Conservation (phyloP, 2,888 invertebrate genomes). For the Sarcophaga rosellei region DNA sequence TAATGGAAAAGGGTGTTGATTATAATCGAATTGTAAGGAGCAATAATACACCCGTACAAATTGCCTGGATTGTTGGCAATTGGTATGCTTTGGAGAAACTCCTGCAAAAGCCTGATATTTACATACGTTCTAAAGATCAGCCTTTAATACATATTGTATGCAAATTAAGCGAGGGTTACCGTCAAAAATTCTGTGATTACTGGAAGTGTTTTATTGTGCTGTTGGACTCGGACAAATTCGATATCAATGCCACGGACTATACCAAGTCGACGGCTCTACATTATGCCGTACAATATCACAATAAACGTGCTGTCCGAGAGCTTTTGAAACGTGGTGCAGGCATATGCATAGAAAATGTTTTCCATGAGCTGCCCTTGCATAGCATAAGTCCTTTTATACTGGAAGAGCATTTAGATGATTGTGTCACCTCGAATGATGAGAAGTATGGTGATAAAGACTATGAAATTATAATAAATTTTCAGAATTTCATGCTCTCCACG, state of each 20-base stretch:
- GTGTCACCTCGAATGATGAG: conserved; percentile 86
- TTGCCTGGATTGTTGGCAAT: conserved; percentile 85
- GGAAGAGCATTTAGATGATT: conserved; percentile 87
- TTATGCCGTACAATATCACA: conserved; percentile 88
- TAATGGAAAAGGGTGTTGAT: conserved; percentile 83
- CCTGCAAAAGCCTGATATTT: conserved; percentile 82
- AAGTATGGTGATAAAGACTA: conserved; percentile 86
- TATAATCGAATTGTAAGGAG: conserved; percentile 77
- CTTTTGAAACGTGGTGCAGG: conserved; percentile 88
- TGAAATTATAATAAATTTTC: conserved; percentile 88
- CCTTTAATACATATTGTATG: conserved; percentile 84
- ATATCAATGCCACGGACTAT: conserved; percentile 84
- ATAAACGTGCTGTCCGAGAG: conserved; percentile 84
- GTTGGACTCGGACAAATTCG: conserved; percentile 83
- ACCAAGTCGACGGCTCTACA: conserved; percentile 88
- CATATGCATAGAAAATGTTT: conserved; percentile 85
- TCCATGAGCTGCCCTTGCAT: conserved; percentile 86
- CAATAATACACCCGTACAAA: conserved; percentile 82
- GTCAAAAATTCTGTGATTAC: conserved; percentile 83
- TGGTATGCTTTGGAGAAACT: conserved; percentile 75
- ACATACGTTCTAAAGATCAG: conserved; percentile 82
- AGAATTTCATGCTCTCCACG: conserved; percentile 84
- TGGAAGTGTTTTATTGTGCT: conserved; percentile 85
- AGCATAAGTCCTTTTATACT: conserved; percentile 87
- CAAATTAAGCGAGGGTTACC: conserved; percentile 82